Base-by-base conservation (phyloP, 2,888 invertebrate species). In the Calliphora vomitoria region DNA sequence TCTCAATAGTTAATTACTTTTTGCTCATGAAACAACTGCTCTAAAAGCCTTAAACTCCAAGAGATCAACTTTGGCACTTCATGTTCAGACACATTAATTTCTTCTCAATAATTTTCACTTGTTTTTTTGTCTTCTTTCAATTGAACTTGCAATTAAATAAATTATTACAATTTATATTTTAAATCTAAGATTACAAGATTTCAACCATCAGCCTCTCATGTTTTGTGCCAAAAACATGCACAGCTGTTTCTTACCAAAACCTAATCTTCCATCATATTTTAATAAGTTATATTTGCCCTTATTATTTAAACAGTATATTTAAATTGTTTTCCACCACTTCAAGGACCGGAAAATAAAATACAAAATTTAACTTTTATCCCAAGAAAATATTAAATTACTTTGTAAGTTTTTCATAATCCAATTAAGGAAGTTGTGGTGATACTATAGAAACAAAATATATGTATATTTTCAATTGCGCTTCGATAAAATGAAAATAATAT, bases 371-470 rank as follows among this genome's bases (percentile, higher is more conserved):
- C 41, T 64, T 64, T 64, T 68, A 64, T 38, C 11, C 66, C 20
- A 38, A 44, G 25, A 44, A 44, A 25, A 41, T 68, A 68, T 68
- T 64, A 64, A 64, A 64, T 64, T 38, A 64, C 38, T 68, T 68
- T 68, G 44, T 11, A 64, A 64, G 68, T 71, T 53, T 71, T 71
- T 64, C 18, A 18, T 74, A 81, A 81, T 66, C 81, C 81, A 72
- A 81, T 81, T 81, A 81, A 44, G 81, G 66, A 81, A 81, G 53
- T 66, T 71, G 53, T 50, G 71, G 35, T 53, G 71, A 6, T 35
- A n/a, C 50, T 53, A 10, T 3, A 50, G 18, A 5, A 31, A 71
- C 53, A 69, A 69, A 53, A 53, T 8, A 41, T 15, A 15, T 15
- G 18, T 15, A 47, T 20, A 25, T 47, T 15, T 47, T 47, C 25